A percentile compares a stretch with the other conserved stretches of the same genome.
Evolutionary conservation across 1,140 invertebrate genomes (phyloP).

Genomic region (Leucophenga varia): DNA sequence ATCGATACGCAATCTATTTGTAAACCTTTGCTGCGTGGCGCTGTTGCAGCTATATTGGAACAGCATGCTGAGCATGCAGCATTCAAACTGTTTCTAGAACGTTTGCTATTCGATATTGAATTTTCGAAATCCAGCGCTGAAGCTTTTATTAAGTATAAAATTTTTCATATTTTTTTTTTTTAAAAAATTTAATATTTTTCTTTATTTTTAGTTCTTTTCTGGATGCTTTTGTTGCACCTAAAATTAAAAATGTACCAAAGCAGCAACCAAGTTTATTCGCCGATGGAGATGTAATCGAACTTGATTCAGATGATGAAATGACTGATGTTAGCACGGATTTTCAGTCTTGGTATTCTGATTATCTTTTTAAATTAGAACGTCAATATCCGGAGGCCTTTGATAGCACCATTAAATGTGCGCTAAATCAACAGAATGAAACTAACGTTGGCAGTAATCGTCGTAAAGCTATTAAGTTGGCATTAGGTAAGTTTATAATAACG

Average conservation of each 20-base stretch:
- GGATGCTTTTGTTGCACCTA: conserved; percentile 31
- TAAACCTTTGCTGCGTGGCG: conserved; percentile 29
- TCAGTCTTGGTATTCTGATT: conserved; percentile 59
- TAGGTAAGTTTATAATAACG: no score
- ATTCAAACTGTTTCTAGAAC: conserved; percentile 34
- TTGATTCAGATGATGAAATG: conserved; percentile 49
- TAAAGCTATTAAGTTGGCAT: conserved; percentile 38
- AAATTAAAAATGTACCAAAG: conserved; percentile 5
- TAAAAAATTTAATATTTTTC: conserved; percentile 1
- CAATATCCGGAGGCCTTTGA: conserved; percentile 71
- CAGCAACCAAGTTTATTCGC: conserved; percentile 18
- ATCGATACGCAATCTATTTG: conserved; percentile 36
- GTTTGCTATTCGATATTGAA: conserved; percentile 30
- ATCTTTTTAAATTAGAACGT: conserved; percentile 61
- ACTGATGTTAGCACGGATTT: conserved; percentile 23
- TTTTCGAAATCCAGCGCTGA: conserved; percentile 37
- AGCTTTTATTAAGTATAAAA: conserved; percentile 58
- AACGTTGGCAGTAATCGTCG: conserved; percentile 23
- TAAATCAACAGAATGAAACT: conserved; percentile 25
- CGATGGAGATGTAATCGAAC: conserved; percentile 50
- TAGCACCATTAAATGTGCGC: conserved; percentile 59
- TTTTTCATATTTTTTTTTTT: background rate
- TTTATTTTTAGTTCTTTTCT: conserved; percentile 58
- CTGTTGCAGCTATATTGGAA: conserved; percentile 29
- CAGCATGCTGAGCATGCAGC: conserved; percentile 8